Evolutionary conservation across 35 echinoderm and acorn worm genomes (phyloP).

Genomic region (Heliocidaris tuberculata): DNA sequence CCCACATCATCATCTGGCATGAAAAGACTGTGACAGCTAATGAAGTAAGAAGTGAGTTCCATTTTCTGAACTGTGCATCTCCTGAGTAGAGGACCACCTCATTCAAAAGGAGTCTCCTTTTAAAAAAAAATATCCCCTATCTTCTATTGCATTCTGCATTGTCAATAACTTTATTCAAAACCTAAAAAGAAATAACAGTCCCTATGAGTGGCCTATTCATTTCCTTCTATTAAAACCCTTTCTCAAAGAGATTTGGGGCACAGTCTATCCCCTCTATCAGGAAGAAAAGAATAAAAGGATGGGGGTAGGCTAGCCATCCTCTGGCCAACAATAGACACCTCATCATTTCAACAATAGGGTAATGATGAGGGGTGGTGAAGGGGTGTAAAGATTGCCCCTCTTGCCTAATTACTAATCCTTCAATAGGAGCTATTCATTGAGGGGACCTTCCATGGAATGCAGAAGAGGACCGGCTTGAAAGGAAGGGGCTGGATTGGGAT

Average conservation of each 20-base stretch:
- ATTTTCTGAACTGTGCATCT: background rate
- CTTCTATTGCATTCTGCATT: background rate
- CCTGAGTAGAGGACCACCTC: background rate
- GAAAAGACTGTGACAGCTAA: background rate
- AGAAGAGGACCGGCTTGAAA: background rate
- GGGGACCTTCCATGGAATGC: background rate
- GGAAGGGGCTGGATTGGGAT: background rate
- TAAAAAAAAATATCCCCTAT: background rate
- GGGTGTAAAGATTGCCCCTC: constrained; percentile 49
- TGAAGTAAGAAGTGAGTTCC: background rate
- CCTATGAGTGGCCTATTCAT: constrained; percentile 1
- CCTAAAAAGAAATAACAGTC: background rate
- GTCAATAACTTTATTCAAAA: background rate
- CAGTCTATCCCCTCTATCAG: background rate
- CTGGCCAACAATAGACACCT: constrained; percentile 29
- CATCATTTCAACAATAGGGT: constrained; percentile 44
- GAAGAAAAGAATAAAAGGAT: background rate
- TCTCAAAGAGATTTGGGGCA: background rate
- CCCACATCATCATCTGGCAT: background rate
- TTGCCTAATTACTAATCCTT: constrained; percentile 45
- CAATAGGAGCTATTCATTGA: constrained; percentile 15
- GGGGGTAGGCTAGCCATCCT: background rate
- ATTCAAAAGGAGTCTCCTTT: background rate
- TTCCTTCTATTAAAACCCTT: background rate
- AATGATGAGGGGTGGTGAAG: constrained; percentile 38